These are phyloP conservation scores for Orchesella cincta DNA, from an alignment of 1,140 invertebrate species.

Conservation along the genomic window DNA sequence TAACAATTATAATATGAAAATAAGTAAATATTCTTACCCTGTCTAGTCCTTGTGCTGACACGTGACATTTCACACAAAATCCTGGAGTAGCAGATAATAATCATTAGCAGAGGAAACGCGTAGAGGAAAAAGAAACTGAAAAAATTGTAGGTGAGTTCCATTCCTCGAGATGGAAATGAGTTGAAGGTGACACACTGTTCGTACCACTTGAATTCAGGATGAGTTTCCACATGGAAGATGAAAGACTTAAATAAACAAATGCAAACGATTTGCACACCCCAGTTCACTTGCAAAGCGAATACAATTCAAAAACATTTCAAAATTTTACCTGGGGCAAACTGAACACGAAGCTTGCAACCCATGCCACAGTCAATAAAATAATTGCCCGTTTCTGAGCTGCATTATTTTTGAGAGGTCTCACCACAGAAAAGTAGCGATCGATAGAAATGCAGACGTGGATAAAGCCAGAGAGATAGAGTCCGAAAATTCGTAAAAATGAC, in stretches of 20 bases:
- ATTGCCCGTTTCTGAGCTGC: slow-evolving; percentile 70
- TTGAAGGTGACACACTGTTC: slow-evolving; percentile 80
- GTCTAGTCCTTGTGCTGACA: neutral
- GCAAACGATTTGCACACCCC: too few relatives aligned
- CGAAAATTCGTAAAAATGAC: slow-evolving; percentile 81
- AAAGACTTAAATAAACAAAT: too few relatives aligned
- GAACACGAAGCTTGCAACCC: slow-evolving; percentile 74
- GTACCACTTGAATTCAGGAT: slow-evolving; percentile 74
- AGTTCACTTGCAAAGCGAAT: too few relatives aligned
- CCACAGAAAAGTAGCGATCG: slow-evolving; percentile 80
- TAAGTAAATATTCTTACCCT: neutral
- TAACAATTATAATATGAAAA: too few relatives aligned
- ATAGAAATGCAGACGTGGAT: slow-evolving; percentile 83
- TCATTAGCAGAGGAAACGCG: slow-evolving; percentile 76
- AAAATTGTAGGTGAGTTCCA: slow-evolving; percentile 73
- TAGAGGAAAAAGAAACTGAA: slow-evolving; percentile 84
- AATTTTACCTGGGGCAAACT: slow-evolving; percentile 82
- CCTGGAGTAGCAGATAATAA: slow-evolving; percentile 81
- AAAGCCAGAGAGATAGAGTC: slow-evolving; percentile 82
- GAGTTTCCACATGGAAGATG: slow-evolving; percentile 76
- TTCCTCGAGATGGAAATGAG: slow-evolving; percentile 65
- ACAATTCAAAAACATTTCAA: too few relatives aligned
- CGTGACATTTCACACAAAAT: slow-evolving; percentile 75
- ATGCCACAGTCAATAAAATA: slow-evolving; percentile 73
- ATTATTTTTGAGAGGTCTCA: slow-evolving; percentile 73